These are phyloP conservation scores for Synodontis membranacea DNA, from an alignment of 2,113 vertebrate species.

Conservation along the genomic window DNA sequence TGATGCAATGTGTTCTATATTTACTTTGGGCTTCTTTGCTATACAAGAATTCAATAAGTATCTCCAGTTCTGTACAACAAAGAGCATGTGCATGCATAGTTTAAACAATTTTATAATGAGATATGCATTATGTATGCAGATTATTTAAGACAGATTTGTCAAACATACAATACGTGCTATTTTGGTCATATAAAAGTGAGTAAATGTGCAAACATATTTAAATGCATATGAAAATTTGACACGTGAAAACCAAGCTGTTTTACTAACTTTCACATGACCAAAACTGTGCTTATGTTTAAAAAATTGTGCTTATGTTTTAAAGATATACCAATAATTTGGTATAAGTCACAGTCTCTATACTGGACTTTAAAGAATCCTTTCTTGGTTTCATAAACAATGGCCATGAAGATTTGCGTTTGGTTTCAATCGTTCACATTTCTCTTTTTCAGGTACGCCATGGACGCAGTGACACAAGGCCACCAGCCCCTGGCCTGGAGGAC, in stretches of 20 bases:
- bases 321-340: background rate
- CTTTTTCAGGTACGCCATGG: conserved; percentile 69
- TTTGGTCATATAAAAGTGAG: background rate
- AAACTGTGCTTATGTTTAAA: background rate
- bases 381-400: conserved; percentile 29
- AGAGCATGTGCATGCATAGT: background rate
- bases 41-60: background rate
- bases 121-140: background rate
- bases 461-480: conserved; percentile 66
- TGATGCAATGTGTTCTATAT: background rate
- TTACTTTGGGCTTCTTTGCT: background rate
- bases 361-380: conserved; percentile 24
- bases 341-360: background rate
- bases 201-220: too few relatives aligned
- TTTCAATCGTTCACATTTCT: background rate
- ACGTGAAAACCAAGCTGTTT: too few relatives aligned
- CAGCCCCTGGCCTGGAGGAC: conserved; percentile 74
- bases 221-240: too few relatives aligned
- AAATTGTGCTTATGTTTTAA: background rate
- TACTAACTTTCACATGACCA: too few relatives aligned
- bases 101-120: background rate
- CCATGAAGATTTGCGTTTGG: conserved; percentile 44
- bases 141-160: too few relatives aligned
- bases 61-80: background rate
- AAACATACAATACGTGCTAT: background rate